Base-by-base conservation (phyloP, 2,888 invertebrate species). In the Resseliella maxima region DNA sequence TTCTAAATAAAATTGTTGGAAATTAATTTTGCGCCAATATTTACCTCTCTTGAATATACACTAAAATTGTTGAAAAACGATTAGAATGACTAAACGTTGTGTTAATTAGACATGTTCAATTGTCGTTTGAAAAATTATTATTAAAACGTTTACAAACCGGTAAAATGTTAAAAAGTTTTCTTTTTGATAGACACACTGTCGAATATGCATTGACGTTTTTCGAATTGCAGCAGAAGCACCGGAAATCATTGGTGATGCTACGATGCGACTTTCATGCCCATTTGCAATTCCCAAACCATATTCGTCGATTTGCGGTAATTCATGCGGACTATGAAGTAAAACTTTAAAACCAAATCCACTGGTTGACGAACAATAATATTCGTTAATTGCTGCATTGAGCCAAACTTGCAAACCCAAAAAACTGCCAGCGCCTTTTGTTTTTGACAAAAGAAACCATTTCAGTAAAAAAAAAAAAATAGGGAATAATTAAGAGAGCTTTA, bases 331-430 rank as follows among this genome's bases (percentile, higher is more conserved):
- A 88, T 96, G 96, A 0, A 96, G 92, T 18, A 96, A 92, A 85
- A 89, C 90, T 89, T 91, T 91, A 81, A 91, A 91, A 6, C 91
- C 91, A 45, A 89, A 88, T 86, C 91, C 95, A 89, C 93, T 94
- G 0, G 95, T 95, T 12, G 96, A 95, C 36, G 95, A 95, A 89
- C 96, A 96, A 90, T 94, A 96, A 89, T 96, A 96, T 89, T 96
- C 95, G 0, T 93, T 92, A 0, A 94, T 89, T 87, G 95, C 94
- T 0, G 94, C 94, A 89, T 96, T 95, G 81, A 96, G 90, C 0
- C 94, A 92, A 27, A 96, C 90, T 0, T 94, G 94, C 36, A 96
- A 91, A 0, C 96, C 96, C 88, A 95, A 93, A 89, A 94, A 81
- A 45, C 12, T 46, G 0, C 86, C 86, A 72, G 86, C 27, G 0